Conservation (phyloP, 2,113 vertebrate genomes). For the Cnemophilus loriae region DNA sequence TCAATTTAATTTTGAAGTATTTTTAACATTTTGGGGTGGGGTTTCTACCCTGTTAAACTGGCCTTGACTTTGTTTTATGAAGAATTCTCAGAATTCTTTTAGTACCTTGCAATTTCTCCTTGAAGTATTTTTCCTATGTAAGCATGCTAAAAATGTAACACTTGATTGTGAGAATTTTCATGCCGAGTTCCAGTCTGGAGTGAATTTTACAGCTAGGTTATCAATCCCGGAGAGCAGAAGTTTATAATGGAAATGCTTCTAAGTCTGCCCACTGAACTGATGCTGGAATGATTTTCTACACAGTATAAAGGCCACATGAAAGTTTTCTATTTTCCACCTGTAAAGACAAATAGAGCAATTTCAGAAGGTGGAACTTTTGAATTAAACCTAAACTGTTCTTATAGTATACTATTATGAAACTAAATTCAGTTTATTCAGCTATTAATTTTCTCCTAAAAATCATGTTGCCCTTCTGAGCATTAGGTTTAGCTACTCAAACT, state of each 20-base stretch:
- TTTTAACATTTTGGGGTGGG: background rate
- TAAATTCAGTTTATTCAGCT: background rate
- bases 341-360: background rate
- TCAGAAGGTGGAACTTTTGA: background rate
- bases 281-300: background rate
- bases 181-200: background rate
- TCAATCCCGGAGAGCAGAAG: background rate
- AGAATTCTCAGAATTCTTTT: background rate
- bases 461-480: background rate
- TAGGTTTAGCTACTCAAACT: background rate
- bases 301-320: background rate
- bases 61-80: background rate
- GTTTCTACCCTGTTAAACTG: background rate
- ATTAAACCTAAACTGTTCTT: background rate
- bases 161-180: background rate
- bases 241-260: background rate
- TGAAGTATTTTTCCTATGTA: background rate
- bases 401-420: background rate
- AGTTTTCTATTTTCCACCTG: background rate
- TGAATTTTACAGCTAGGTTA: background rate
- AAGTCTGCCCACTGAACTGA: background rate
- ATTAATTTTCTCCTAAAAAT: background rate
- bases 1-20: background rate
- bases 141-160: constrained; percentile 18
- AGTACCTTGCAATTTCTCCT: background rate